These are phyloP conservation scores for Hydrotaea cyrtoneurina DNA, from an alignment of 2,888 invertebrate species.

Conservation along the genomic window DNA sequence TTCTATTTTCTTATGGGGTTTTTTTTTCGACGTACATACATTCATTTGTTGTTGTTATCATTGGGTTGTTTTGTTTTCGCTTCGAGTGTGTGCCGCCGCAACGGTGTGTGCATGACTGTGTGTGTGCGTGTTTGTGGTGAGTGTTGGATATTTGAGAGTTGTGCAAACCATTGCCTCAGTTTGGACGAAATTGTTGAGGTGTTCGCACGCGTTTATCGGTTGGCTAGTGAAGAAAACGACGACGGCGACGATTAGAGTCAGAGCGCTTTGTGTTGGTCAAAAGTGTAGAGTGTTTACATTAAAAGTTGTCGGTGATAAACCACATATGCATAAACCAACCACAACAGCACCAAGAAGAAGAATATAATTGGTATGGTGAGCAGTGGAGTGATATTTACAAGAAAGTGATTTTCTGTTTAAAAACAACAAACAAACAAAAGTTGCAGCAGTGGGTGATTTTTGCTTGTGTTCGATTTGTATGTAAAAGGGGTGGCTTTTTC, in stretches of 20 bases:
- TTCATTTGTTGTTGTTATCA: neutral
- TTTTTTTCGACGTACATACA: neutral
- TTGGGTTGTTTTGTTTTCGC: slow-evolving; percentile 14
- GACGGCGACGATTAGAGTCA: neutral
- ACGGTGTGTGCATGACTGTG: neutral
- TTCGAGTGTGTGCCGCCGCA: too few relatives aligned
- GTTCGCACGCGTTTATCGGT: slow-evolving; percentile 55
- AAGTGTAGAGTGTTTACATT: slow-evolving; percentile 5
- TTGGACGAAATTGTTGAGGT: slow-evolving; percentile 63
- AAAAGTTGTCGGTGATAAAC: neutral
- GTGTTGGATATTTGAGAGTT: slow-evolving; percentile 10
- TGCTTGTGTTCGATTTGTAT: neutral
- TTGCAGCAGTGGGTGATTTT: neutral
- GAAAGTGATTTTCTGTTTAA: slow-evolving; percentile 14
- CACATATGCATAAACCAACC: slow-evolving; percentile 1
- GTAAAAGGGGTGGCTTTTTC: neutral
- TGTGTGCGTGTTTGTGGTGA: neutral
- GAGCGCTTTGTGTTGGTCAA: neutral
- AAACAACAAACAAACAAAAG: slow-evolving; percentile 5
- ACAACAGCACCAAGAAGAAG: neutral
- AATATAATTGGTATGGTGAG: neutral
- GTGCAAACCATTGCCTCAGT: slow-evolving; percentile 59
- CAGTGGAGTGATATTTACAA: neutral
- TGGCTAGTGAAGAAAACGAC: neutral
- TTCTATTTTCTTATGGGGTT: neutral